These are phyloP conservation scores for Ranitomeya variabilis DNA, from an alignment of 2,113 vertebrate species.

Conservation along the genomic window DNA sequence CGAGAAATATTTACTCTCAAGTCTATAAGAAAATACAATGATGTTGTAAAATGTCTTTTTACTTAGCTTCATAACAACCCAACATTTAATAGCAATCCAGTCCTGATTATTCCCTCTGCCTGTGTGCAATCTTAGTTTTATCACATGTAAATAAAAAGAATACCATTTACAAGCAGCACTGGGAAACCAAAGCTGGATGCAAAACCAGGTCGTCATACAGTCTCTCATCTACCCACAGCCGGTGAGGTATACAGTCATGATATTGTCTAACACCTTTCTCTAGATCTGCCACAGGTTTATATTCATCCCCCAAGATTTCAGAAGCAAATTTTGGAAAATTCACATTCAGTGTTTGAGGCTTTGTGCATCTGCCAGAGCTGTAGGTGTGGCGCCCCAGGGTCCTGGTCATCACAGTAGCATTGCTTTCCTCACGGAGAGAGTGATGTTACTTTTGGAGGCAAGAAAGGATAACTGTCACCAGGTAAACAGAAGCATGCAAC, in stretches of 20 bases:
- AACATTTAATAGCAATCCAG: background rate
- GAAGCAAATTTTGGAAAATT: background rate
- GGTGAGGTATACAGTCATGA: background rate
- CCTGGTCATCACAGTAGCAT: too few species aligned
- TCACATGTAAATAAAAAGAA: slow-evolving; percentile 20
- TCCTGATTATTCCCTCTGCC: background rate
- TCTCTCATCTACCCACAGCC: background rate
- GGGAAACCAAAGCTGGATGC: background rate
- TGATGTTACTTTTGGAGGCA: too few species aligned
- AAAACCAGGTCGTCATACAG: background rate
- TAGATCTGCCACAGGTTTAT: background rate
- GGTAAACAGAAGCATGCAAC: too few species aligned
- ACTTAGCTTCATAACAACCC: background rate
- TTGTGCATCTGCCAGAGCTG: background rate
- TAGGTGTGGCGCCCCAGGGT: background rate
- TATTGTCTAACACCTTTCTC: background rate
- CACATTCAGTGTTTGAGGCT: background rate
- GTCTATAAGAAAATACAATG: slow-evolving; percentile 2
- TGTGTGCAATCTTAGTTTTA: background rate
- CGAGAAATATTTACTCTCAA: slow-evolving; percentile 5
- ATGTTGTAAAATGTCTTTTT: background rate
- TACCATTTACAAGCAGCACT: background rate
- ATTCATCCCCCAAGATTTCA: background rate
- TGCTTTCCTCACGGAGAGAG: too few species aligned
- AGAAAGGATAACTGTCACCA: too few species aligned